These are phyloP conservation scores for Meda fulgida DNA, from an alignment of 2,797 vertebrate genomes.

Conservation along the genomic window DNA sequence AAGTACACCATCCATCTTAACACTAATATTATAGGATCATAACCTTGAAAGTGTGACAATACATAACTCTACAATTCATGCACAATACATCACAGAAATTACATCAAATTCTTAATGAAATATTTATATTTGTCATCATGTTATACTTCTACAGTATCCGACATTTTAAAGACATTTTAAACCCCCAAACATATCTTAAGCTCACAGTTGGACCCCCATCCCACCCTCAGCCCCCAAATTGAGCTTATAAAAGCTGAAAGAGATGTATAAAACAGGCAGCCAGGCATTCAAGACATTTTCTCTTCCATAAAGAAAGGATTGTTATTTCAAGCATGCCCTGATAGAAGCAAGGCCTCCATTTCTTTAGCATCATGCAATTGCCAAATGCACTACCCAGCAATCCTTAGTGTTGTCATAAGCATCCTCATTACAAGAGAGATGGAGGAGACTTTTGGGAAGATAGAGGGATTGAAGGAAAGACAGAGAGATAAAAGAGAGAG, in stretches of 20 bases:
- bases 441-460: constrained; percentile 49
- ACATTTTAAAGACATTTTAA: constrained; percentile 13
- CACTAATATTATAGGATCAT: not conserved
- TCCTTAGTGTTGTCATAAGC: constrained; percentile 65
- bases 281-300: constrained; percentile 73
- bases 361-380: constrained; percentile 78
- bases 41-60: constrained; percentile 37
- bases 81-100: constrained; percentile 69
- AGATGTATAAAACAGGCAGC: constrained; percentile 73
- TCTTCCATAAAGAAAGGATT: constrained; percentile 65
- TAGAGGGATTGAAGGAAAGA: constrained; percentile 45
- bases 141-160: constrained; percentile 31
- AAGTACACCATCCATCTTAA: constrained; percentile 23
- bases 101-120: constrained; percentile 30
- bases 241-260: constrained; percentile 77
- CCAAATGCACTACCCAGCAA: constrained; percentile 72
- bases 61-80: constrained; percentile 77
- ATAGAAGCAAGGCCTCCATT: constrained; percentile 68
- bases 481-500: constrained; percentile 21
- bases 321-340: constrained; percentile 79
- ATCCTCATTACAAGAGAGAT: constrained; percentile 61
- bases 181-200: not conserved
- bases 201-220: constrained; percentile 17
- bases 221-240: constrained; percentile 61
- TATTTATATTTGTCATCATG: constrained; percentile 40